Base-by-base conservation (phyloP, 2,888 invertebrate genomes). In the Antitype chi region DNA sequence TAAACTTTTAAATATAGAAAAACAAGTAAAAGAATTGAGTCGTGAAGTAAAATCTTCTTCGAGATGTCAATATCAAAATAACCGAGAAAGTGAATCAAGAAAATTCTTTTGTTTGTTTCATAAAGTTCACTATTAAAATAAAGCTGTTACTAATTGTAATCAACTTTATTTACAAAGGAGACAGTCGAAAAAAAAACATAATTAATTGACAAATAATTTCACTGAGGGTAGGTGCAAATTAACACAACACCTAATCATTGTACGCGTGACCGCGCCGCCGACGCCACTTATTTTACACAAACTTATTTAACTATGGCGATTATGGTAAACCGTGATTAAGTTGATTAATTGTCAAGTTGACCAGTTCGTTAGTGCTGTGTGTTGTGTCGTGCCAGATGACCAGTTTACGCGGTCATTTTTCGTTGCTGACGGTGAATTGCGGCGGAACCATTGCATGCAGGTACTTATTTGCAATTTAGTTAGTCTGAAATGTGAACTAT, bases 301-400 rank as follows among this genome's bases (percentile, higher is more conserved):
- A 87, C 78, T 80, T 84, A 79, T 87, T 82, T 80, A 82, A 78
- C 71, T 80, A 78, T 76, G 38, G 53, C 75, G 38, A 82, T 85
- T 82, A 84, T 78, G 76, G 73, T 79, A 75, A 70, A 67, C 69
- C 72, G 75, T 80, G 74, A 80, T 86, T 84, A 80, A 74, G 70
- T 74, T 81, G 75, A 82, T 84, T 84, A 82, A 85, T 84, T 82
- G 78, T 80, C 71, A 73, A 76, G 76, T 73, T 76, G 66, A 70
- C 76, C 68, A 70, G 68, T 81, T 78, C 68, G 70, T 85, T 87
- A 82, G 78, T 78, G 76, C 60, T 76, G 72, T 84, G 73, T 74
- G 66, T 52, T 80, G 32, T 55, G 74, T 55, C 69, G 70, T 57
- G 74, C 28, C 71, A 25, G 60, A 72, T 85, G 74, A 70, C 49